Evolutionary conservation across 2,113 vertebrate species (phyloP).

Genomic region (Galeopterus variegatus): DNA sequence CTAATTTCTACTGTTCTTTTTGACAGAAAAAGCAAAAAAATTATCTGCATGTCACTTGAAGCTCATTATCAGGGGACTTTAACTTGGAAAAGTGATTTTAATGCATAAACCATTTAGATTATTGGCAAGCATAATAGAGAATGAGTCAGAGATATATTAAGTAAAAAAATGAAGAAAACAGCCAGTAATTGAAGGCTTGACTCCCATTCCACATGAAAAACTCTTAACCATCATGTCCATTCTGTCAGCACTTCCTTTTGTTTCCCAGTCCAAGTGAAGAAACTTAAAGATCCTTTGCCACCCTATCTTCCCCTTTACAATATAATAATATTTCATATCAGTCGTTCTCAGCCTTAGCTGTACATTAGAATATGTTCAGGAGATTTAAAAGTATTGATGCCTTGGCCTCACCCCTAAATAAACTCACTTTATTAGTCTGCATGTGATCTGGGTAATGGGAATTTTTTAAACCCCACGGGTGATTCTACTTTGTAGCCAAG

Average conservation of each 20-base stretch:
- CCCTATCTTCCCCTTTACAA: background rate
- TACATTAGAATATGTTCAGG: background rate
- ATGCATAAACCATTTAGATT: background rate
- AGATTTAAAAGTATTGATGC: background rate
- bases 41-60: background rate
- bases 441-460: background rate
- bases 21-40: conserved; percentile 51
- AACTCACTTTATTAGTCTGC: background rate
- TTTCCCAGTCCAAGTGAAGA: background rate
- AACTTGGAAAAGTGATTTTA: background rate
- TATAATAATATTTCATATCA: background rate
- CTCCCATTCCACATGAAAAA: background rate
- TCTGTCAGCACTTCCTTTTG: background rate
- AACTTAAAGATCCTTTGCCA: background rate
- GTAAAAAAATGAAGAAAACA: background rate
- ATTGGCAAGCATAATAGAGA: background rate
- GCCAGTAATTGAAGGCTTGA: background rate
- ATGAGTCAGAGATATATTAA: background rate
- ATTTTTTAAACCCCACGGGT: background rate
- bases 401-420: background rate
- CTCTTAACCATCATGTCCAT: background rate
- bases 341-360: background rate
- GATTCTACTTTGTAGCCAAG: background rate
- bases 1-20: background rate
- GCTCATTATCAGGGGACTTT: background rate